Evolutionary conservation across 2,797 vertebrate genomes (phyloP), one percentile per base, ranked within the genome.

Genomic region (Spatula versicolor): DNA sequence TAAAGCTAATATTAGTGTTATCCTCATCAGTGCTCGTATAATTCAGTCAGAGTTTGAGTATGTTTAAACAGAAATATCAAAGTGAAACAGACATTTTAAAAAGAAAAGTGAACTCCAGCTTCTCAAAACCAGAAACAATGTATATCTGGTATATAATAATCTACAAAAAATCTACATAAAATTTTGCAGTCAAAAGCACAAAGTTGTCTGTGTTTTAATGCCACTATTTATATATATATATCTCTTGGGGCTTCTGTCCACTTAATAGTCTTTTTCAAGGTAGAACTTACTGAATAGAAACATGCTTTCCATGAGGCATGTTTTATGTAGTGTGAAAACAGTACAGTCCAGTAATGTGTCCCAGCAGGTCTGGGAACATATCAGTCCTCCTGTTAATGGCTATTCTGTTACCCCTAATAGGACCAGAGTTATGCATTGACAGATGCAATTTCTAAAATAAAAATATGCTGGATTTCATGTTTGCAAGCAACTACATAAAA

Each of bases 301-400:
- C 13, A 13, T 13, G 41, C 11, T 41, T 56, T 23, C 16, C 2
- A 0, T 18, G 73, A 30, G 11, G 52, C 25, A 6, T 17, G 9
- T 55, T 41, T 72, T 33, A 46, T 1, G 4, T 15, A 56, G 25
- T 17, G 50, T 31, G 48, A 73, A 78, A 68, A 6, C 7, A 43
- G 28, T 20, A 17, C 0, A 1, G 14, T 18, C n/a, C 15, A 41
- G 30, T 25, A n/a, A 22, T 4, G 22, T 35, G 28, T 45, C 35
- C 31, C 35, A 63, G 37, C 25, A 62, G 19, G 13, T 41, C 54
- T 62, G 28, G 7, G n/a, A 39, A 31, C 31, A 67, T 22, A 9
- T 50, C 30, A n/a, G 26, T 69, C 35, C 60, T 28, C 31, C 43
- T 73, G 7, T 37, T 67, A 46, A 56, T 17, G 28, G 13, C 6